Conservation (phyloP, 2,888 invertebrate genomes). For the Camponotus fellah region DNA sequence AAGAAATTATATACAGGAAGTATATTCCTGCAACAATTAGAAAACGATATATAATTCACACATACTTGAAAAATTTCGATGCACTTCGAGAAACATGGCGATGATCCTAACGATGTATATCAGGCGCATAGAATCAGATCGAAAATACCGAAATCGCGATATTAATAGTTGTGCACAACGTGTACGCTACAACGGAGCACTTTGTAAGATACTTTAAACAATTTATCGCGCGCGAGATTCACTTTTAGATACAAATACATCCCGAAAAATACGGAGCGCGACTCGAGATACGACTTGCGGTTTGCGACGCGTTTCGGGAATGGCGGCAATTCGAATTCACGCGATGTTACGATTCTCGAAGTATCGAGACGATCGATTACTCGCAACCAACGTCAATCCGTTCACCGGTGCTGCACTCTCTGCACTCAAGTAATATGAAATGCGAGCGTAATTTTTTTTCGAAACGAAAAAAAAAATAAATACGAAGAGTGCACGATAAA, state of each 20-base stretch:
- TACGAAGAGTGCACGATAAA: not conserved
- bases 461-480: not conserved
- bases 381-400: not conserved
- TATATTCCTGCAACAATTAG: not conserved
- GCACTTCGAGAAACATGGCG: not conserved
- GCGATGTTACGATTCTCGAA: too few relatives aligned
- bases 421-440: not conserved
- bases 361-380: too few relatives aligned
- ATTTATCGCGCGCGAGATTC: not conserved
- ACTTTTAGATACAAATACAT: not conserved
- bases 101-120: not conserved
- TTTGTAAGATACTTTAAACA: not conserved
- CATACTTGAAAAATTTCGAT: not conserved
- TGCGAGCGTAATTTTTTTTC: not conserved
- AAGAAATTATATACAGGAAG: too few relatives aligned
- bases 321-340: not conserved
- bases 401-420: not conserved
- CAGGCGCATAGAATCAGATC: not conserved
- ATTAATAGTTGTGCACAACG: not conserved
- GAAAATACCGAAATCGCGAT: not conserved
- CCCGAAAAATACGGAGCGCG: not conserved
- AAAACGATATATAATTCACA: not conserved
- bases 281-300: not conserved
- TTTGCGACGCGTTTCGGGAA: not conserved
- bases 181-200: not conserved